Conservation (phyloP, 2,888 invertebrate genomes). For the Boloria selene region DNA sequence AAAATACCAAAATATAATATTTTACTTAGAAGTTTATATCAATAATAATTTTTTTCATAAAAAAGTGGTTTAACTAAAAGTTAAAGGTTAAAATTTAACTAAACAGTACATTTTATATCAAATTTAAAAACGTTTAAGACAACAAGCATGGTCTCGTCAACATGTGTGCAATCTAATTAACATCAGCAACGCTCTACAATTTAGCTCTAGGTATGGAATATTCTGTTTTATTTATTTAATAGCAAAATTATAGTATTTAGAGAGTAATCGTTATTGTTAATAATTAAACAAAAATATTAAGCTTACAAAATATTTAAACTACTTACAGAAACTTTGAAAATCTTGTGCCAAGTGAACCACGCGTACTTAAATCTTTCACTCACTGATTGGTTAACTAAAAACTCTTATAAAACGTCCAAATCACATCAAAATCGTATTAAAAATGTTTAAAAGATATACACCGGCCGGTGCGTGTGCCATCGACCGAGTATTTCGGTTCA, state of each 20-base stretch:
- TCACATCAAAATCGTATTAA: constrained; percentile 30
- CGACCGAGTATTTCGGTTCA: constrained; percentile 37
- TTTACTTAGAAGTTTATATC: too few species aligned
- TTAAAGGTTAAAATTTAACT: not conserved
- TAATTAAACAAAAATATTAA: too few species aligned
- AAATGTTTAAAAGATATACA: constrained; percentile 24
- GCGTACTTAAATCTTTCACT: not conserved
- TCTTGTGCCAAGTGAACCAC: not conserved
- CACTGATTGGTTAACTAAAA: not conserved
- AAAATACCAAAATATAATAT: too few species aligned
- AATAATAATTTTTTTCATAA: too few species aligned
- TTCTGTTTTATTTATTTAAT: not conserved
- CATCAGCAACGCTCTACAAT: not conserved
- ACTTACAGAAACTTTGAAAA: too few species aligned
- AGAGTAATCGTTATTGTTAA: too few species aligned
- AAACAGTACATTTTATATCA: not conserved
- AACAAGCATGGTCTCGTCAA: constrained; percentile 15
- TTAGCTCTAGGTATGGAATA: not conserved
- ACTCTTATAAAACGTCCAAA: constrained; percentile 15
- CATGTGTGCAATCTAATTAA: constrained; percentile 25
- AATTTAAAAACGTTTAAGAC: constrained; percentile 6
- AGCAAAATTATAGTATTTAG: not conserved
- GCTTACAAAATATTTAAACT: too few species aligned
- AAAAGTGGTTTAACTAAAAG: too few species aligned
- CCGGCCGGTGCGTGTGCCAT: constrained; percentile 43